phyloP scores from a whole-genome alignment of 2,888 invertebrate species.

The Tetragnatha montana region DNA sequence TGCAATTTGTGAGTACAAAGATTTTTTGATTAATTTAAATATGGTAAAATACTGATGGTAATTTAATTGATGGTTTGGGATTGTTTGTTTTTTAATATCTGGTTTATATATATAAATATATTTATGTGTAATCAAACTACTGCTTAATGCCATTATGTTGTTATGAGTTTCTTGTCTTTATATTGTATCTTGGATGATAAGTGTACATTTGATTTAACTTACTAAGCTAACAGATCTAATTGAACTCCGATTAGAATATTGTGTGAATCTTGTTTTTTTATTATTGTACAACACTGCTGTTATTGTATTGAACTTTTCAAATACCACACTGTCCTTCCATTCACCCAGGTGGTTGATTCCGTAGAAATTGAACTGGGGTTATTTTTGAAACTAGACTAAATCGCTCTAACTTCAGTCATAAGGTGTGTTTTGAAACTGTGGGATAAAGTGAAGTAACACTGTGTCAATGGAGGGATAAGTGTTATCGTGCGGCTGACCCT shows the following conservation, averaged over 20 bases:
- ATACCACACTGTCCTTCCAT: background rate
- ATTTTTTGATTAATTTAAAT: background rate
- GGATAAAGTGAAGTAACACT: too few species aligned
- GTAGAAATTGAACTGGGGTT: too few species aligned
- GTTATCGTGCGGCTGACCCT: background rate
- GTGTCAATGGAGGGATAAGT: background rate
- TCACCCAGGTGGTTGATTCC: too few species aligned
- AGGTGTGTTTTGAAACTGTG: too few species aligned
- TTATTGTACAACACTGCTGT: background rate
- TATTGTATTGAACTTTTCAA: background rate
- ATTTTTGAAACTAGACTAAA: too few species aligned
- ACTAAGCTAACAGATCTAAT: background rate
- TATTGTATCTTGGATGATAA: background rate
- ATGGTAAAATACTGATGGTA: background rate
- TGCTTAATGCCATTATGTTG: background rate
- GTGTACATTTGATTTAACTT: background rate
- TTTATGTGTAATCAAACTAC: background rate
- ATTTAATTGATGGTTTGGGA: background rate
- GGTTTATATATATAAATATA: background rate
- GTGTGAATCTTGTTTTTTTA: background rate
- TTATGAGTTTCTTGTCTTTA: background rate
- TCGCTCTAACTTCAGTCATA: too few species aligned
- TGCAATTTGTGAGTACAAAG: slow-evolving; percentile 1
- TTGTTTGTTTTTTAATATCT: background rate
- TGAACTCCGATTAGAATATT: background rate